Evolutionary conservation across 2,888 invertebrate species (phyloP), one percentile per base, ranked within the genome.

Genomic region (Leucozona laternaria): DNA sequence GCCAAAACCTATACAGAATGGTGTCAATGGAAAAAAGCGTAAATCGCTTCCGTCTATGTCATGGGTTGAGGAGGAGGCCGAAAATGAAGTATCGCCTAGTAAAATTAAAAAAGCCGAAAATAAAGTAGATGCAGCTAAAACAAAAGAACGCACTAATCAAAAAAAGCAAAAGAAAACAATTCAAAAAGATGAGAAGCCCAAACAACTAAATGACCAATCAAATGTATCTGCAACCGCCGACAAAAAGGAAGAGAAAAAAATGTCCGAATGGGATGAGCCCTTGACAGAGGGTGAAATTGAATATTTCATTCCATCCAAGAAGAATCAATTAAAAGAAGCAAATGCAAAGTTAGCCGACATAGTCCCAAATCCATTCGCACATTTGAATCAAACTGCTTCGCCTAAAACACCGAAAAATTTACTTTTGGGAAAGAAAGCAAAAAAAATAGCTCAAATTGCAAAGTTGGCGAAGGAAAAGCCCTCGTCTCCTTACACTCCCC

Each of bases 251-350:
- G 15, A 45, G 31, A 45, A 31, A 82, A 64, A 68, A 84, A 40
- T 88, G 25, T 89, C 90, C 15, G 93, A 92, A 62, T 93, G 94
- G 94, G 91, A 92, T 20, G 89, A 91, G 28, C 92, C 93, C 0
- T 84, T 93, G 11, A 82, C 91, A 82, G 90, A 92, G n/a, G 93
- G 93, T 17, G 94, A 94, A 90, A 71, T 90, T 43, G 93, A 93
- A 78, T 90, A 90, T 84, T 92, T 91, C 81, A 73, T 91, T 25
- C 90, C 92, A 53, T 91, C 92, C 2, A 90, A 90, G 17, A 92
- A 92, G 79, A 28, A 88, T 6, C 90, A 90, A 84, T 7, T 91
- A 0, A 90, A 90, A 71, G 89, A 90, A 60, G 91, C 90, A n/a
- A 92, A 92, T 62, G 84, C 70, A 2, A 89, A 90, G 13, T 60